Percentiles rank a stretch among this genome's conserved stretches.
phyloP scores from a whole-genome alignment of 2,888 invertebrate genomes.

The Ennomos fuscantarius region DNA sequence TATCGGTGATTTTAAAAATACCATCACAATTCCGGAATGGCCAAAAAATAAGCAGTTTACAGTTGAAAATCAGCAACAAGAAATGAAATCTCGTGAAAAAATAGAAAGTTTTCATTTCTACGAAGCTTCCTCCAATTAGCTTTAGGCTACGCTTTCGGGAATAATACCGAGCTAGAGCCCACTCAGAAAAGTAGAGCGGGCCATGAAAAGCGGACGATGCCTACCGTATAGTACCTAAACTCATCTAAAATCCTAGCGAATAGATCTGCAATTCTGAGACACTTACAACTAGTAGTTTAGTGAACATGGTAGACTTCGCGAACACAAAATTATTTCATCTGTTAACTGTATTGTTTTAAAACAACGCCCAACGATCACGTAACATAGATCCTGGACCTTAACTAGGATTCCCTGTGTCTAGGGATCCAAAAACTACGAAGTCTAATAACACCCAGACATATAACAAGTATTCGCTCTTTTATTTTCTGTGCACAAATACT shows the following conservation, averaged over 20 bases:
- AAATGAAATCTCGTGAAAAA: constrained; percentile 26
- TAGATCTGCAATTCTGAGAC: background rate
- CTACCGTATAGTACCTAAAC: constrained; percentile 15
- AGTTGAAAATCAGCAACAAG: constrained; percentile 5
- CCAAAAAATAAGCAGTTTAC: constrained; percentile 5
- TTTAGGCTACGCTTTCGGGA: constrained; percentile 39
- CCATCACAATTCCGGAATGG: too few species aligned
- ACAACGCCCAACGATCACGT: too few species aligned
- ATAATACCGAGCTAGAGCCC: constrained; percentile 33
- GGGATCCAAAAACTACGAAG: too few species aligned
- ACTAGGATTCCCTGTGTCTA: too few species aligned
- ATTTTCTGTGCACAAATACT: too few species aligned
- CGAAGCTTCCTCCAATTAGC: constrained; percentile 42
- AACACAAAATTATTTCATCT: too few species aligned
- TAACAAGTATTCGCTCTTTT: too few species aligned
- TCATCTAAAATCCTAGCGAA: constrained; percentile 9
- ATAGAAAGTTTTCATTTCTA: constrained; percentile 38
- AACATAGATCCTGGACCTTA: too few species aligned
- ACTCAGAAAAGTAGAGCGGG: constrained; percentile 36
- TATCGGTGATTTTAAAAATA: too few species aligned
- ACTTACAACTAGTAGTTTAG: background rate
- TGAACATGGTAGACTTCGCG: too few species aligned
- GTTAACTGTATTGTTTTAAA: too few species aligned
- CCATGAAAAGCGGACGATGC: constrained; percentile 27
- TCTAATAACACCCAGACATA: too few species aligned